phyloP scores from a whole-genome alignment of 2,888 invertebrate species.

The Atethmia centrago region DNA sequence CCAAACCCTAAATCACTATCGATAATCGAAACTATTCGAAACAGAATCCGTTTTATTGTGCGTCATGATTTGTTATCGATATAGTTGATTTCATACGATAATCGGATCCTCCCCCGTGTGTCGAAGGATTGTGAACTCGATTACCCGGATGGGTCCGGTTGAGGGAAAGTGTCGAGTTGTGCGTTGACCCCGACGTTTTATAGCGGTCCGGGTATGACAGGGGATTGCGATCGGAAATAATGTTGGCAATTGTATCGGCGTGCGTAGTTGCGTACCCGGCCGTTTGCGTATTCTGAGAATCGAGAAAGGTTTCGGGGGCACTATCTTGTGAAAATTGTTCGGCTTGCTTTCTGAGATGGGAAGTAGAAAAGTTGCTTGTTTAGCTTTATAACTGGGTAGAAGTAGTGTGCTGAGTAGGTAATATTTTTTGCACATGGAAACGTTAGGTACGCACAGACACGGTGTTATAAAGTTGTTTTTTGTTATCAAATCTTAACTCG shows the following conservation, averaged over 20 bases:
- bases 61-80: constrained; percentile 60
- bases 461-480: neutral
- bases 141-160: constrained; percentile 51
- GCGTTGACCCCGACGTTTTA: constrained; percentile 62
- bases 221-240: constrained; percentile 56
- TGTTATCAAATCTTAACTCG: neutral
- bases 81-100: constrained; percentile 59
- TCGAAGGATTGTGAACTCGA: constrained; percentile 55
- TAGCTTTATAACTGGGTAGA: neutral
- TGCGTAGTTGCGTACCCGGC: constrained; percentile 25
- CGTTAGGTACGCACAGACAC: neutral
- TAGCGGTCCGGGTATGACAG: constrained; percentile 53
- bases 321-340: constrained; percentile 38
- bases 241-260: constrained; percentile 54
- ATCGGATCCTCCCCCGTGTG: constrained; percentile 53
- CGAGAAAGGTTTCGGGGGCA: constrained; percentile 32
- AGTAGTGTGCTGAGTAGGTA: neutral
- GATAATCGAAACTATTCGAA: constrained; percentile 57
- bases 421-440: neutral
- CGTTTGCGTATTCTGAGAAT: constrained; percentile 41
- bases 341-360: constrained; percentile 7
- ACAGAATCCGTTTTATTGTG: constrained; percentile 59
- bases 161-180: constrained; percentile 57
- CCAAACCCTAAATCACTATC: constrained; percentile 34
- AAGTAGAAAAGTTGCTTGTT: neutral